Evolutionary conservation across 2,888 invertebrate species (phyloP).

Genomic region (Cremastinae sp.): DNA sequence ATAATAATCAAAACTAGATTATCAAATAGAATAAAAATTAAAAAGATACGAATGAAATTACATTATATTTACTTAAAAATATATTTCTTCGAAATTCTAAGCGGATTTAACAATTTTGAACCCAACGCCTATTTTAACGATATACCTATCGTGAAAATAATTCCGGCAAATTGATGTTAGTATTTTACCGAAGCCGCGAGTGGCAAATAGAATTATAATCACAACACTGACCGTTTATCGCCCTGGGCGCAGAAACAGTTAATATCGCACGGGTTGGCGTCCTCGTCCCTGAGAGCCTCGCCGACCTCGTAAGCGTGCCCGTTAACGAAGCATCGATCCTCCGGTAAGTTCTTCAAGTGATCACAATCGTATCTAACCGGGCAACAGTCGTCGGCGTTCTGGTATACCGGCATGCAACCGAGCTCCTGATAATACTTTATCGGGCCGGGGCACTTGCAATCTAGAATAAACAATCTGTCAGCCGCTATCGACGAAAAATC

Average conservation of each 20-base stretch:
- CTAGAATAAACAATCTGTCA: slow-evolving; percentile 31
- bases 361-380: slow-evolving; percentile 70
- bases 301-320: slow-evolving; percentile 67
- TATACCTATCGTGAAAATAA: too few relatives aligned
- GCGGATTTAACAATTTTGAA: too few relatives aligned
- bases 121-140: too few relatives aligned
- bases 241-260: slow-evolving; percentile 63
- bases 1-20: too few relatives aligned
- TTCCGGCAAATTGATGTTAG: too few relatives aligned
- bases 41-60: too few relatives aligned
- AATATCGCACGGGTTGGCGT: slow-evolving; percentile 70
- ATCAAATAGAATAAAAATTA: too few relatives aligned
- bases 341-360: slow-evolving; percentile 62
- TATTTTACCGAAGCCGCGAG: too few relatives aligned
- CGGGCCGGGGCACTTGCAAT: slow-evolving; percentile 72
- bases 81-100: too few relatives aligned
- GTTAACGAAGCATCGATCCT: slow-evolving; percentile 71
- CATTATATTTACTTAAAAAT: too few relatives aligned
- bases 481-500: background rate
- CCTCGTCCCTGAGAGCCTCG: slow-evolving; percentile 66
- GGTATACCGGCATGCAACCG: slow-evolving; percentile 68
- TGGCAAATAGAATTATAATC: too few relatives aligned
- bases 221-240: slow-evolving; percentile 61
- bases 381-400: slow-evolving; percentile 68
- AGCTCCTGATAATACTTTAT: slow-evolving; percentile 67